phyloP scores from a whole-genome alignment of 2,797 vertebrate species.

The Urophycis tenuis region DNA sequence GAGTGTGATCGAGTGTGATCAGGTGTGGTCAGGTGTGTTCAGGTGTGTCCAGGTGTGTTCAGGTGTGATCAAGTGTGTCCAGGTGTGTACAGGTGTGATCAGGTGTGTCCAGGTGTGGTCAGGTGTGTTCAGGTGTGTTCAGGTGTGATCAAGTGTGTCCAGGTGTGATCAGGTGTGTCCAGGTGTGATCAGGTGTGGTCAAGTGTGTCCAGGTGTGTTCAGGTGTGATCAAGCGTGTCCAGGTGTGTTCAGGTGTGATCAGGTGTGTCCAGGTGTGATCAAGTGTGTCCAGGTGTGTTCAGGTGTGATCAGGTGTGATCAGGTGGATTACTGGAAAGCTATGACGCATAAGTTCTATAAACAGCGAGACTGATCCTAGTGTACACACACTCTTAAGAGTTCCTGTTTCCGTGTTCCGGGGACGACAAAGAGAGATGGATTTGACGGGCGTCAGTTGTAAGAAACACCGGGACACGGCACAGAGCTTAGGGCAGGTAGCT shows the following conservation, averaged over 20 bases:
- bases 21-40: neutral
- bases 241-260: no score
- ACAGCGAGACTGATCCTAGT: no score
- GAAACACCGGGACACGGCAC: neutral
- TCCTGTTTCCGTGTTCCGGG: neutral
- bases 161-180: no score
- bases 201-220: neutral
- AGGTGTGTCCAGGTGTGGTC: neutral
- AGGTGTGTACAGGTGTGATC: neutral
- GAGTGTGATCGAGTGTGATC: no score
- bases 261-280: neutral
- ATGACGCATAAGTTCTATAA: no score
- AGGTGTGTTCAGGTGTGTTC: neutral
- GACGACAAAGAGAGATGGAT: neutral
- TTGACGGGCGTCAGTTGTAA: neutral
- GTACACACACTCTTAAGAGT: neutral
- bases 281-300: neutral
- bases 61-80: neutral
- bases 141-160: neutral
- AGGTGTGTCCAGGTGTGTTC: neutral
- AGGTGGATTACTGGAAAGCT: neutral
- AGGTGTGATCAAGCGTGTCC: no score
- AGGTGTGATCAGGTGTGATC: neutral
- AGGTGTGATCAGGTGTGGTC: neutral
- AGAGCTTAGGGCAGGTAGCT: no score